Evolutionary conservation across 2,888 invertebrate species (phyloP).

Genomic region (Lepidonotus clava): DNA sequence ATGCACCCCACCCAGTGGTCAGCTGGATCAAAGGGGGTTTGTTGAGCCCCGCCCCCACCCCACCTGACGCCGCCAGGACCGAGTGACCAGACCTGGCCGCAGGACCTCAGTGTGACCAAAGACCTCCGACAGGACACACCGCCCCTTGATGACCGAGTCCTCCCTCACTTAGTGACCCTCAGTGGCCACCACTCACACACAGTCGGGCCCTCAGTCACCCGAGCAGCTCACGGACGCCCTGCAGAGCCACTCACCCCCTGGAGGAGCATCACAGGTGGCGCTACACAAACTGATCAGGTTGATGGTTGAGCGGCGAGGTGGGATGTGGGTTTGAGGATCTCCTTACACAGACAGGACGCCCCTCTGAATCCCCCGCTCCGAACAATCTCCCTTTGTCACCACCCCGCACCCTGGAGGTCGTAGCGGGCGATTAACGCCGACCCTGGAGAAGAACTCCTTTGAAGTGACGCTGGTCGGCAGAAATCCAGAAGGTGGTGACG

Average conservation of each 20-base stretch:
- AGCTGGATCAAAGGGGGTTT: neutral
- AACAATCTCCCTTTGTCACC: too few relatives aligned
- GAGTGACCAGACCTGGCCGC: neutral
- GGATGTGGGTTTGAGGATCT: neutral
- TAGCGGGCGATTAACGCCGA: too few relatives aligned
- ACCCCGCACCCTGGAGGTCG: too few relatives aligned
- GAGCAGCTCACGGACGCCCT: neutral
- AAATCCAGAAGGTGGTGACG: too few relatives aligned
- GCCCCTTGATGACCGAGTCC: neutral
- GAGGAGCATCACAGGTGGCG: neutral
- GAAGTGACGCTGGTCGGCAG: too few relatives aligned
- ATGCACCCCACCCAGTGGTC: too few relatives aligned
- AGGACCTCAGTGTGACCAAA: neutral
- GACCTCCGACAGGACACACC: neutral
- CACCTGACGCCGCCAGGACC: neutral
- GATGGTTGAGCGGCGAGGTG: neutral
- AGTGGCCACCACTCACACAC: neutral
- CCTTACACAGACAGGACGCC: neutral
- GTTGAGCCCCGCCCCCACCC: conserved; percentile 4
- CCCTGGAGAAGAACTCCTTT: too few relatives aligned
- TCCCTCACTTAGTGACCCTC: neutral
- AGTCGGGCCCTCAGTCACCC: neutral
- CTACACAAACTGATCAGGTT: neutral
- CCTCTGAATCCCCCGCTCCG: too few relatives aligned
- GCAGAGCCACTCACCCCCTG: neutral